Base-by-base conservation (phyloP, 2,797 vertebrate species). In the Malacoraja senta region DNA sequence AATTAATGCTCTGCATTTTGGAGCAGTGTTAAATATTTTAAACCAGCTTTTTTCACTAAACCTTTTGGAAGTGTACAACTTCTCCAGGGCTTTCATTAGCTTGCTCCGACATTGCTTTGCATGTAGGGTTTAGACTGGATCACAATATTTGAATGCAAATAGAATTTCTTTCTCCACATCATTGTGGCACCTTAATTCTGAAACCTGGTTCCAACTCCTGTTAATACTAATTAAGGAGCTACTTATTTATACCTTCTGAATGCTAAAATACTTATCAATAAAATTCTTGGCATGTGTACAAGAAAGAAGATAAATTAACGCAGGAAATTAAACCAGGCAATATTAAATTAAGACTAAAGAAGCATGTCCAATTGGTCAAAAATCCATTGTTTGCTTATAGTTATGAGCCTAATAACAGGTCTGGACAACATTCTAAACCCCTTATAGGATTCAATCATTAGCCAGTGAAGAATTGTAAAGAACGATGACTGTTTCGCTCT, bases 11-110 rank as follows among this genome's bases (percentile, higher is more conserved):
- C 4, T 8, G 7, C 38, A 92, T 53, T 92, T 92, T 26, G 72
- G 90, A 92, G 72, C 44, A 19, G 38, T n/a, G 35, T 76, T 92
- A 92, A 92, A 92, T 92, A 92, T 92, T 92, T 92, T 76, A 92
- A 92, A 92, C 65, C 26, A 92, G 17, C 90, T 74, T 92, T 92
- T 74, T 17, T 76, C 44, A 12, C 90, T 74, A 91, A 91, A 91
- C 90, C 68, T 72, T 68, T 88, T 53, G 38, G 90, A 92, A 38
- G 26, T 92, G 71, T 58, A 71, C 26, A 74, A 38, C 72, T 76
- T 58, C 90, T 92, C 71, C 71, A 76, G 71, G 26, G 90, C 71
- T 68, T 91, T 91, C 90, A 92, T 76, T 92, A 92, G 90, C 17
- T 71, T n/a, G 26, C 19, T 92, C 71, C 29, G 26, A 92, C 10